phyloP scores from a whole-genome alignment of 30 jellyfish, hydroid and myxozoan genomes.

The Cassiopea xamachana region DNA sequence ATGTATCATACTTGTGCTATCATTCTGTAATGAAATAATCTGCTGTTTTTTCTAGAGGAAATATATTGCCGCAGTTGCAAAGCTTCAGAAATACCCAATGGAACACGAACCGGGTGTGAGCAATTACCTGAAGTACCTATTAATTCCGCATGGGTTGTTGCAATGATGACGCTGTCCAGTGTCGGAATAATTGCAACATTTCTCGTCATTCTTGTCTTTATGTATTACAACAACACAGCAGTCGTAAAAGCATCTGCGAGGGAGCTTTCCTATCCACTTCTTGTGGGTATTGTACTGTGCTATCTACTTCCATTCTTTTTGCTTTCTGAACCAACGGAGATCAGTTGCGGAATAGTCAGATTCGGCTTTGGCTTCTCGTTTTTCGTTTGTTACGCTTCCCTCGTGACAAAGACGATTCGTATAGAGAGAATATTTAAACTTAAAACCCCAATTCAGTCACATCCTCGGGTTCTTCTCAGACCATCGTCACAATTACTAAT shows the following conservation, averaged over 20 bases:
- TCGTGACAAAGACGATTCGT: conserved; percentile 79
- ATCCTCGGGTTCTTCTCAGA: conserved; percentile 30
- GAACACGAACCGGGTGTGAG: conserved; percentile 69
- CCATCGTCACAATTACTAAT: conserved; percentile 72
- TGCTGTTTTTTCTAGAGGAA: conserved; percentile 5
- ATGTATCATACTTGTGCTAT: too few relatives aligned
- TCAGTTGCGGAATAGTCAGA: conserved; percentile 68
- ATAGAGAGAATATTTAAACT: conserved; percentile 61
- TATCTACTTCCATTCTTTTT: conserved; percentile 67
- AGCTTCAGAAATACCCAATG: conserved; percentile 47
- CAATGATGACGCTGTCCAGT: conserved; percentile 68
- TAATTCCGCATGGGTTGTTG: conserved; percentile 71
- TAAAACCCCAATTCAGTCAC: neutral
- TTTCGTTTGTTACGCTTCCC: conserved; percentile 86
- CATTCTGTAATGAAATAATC: too few relatives aligned
- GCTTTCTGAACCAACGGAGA: conserved; percentile 70
- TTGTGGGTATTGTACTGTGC: conserved; percentile 71
- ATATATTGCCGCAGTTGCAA: conserved; percentile 62
- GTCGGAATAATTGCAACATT: conserved; percentile 77
- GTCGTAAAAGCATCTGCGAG: conserved; percentile 84
- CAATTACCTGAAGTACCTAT: conserved; percentile 61
- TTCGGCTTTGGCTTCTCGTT: conserved; percentile 89
- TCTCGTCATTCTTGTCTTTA: conserved; percentile 48
- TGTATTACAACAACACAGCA: conserved; percentile 73
- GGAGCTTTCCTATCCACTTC: conserved; percentile 77